Evolutionary conservation across 1,140 invertebrate species (phyloP), one percentile per base, ranked within the genome.

Genomic region (Calycopis cecrops): DNA sequence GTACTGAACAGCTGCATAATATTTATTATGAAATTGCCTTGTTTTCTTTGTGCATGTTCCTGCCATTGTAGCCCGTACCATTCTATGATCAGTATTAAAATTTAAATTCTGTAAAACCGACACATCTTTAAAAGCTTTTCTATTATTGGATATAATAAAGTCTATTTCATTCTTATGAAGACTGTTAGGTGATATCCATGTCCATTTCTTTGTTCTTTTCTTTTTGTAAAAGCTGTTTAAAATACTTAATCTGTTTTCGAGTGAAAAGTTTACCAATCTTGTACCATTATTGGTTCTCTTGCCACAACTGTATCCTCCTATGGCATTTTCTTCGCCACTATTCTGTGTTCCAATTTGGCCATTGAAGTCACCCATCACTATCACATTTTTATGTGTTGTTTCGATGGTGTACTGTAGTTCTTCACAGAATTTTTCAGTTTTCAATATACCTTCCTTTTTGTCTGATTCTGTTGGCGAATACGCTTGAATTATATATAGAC

Each of bases 41-140:
- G 57, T 56, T 55, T 59, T 57, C n/a, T 56, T 59, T 0, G 33
- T 54, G 12, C 35, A 50, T 59, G 33, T 51, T 33, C 28, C 9
- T 34, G 35, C 4, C 28, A 64, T 51, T 21, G 38, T 42, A 50
- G 54, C 63, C 63, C 65, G 64, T 50, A 71, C 16, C 62, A 69
- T 63, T 63, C 63, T 64, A 35, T 71, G 58, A 52, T 69, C 66
- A 1, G 66, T 58, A 48, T 60, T 62, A 37, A 69, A 71, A 52
- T 71, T 66, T 48, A 71, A 28, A 4, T 64, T 60, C n/a, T 64
- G 62, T 2, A 71, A 40, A 49, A 65, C 52, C 14, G 34, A 28
- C 0, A 65, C 47, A 21, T 68, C 55, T 12, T 21, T 51, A 17
- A 67, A 63, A 14, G 59, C 51, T 16, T 44, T 17, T 38, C 51